A percentile compares a stretch with the other conserved stretches of the same genome.
Conservation (phyloP, 2,113 vertebrate species). For the Brachypodius melanocephalos region DNA sequence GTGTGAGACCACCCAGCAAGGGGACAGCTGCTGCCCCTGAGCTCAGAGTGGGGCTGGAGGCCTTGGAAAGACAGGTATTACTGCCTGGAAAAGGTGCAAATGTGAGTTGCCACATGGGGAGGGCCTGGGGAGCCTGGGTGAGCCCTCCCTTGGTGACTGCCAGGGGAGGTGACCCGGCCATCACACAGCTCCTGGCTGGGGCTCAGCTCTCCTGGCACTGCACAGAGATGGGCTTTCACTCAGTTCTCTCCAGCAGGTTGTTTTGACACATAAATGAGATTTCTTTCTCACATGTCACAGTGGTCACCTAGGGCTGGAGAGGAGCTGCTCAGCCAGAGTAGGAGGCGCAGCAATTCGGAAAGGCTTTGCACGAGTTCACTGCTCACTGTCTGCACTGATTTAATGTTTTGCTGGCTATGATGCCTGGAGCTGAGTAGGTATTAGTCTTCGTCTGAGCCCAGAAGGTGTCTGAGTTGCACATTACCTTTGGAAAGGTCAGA, state of each 20-base stretch:
- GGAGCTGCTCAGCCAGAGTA: background rate
- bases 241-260: background rate
- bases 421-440: background rate
- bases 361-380: accelerated
- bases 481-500: background rate
- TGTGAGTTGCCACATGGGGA: background rate
- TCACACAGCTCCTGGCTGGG: background rate
- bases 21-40: background rate
- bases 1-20: background rate
- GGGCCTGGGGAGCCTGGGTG: background rate
- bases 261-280: background rate
- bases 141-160: background rate
- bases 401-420: background rate
- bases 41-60: background rate
- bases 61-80: background rate
- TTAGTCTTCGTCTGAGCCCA: background rate
- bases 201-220: background rate
- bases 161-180: background rate
- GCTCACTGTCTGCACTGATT: background rate
- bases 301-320: background rate
- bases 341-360: background rate
- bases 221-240: background rate
- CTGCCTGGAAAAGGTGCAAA: background rate
- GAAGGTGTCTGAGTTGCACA: background rate
- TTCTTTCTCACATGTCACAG: background rate